Base-by-base conservation (phyloP, 2,797 vertebrate genomes). In the Alca torda region DNA sequence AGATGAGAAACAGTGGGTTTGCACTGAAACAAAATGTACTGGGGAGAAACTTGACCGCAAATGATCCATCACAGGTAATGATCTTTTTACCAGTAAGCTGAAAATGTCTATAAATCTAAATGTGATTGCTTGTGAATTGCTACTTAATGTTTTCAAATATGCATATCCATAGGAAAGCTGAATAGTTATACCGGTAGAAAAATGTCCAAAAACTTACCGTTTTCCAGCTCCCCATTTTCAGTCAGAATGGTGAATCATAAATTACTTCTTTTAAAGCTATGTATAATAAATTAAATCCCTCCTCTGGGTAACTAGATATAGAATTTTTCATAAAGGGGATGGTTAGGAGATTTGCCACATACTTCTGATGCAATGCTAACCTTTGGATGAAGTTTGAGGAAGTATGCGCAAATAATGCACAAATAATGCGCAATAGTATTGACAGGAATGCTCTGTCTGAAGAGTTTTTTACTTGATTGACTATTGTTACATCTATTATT, bases 1-100 rank as follows among this genome's bases (percentile, higher is more conserved):
- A 99, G 99, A 99, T 99, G 99, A 99, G 99, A 98, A 99, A 99
- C 99, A 99, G 99, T 98, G 99, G 99, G 98, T 99, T 99, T 98
- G 99, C 99, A 97, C 99, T 99, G 98, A 99, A 99, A 98, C 99
- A 99, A 99, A 99, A 99, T 98, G 99, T 99, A 96, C 99, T 99
- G 98, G 99, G 98, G 98, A 99, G 99, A 98, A 99, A 99, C 98
- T 98, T 98, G 98, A 99, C 99, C 97, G 98, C 98, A 98, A 99
- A 99, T 98, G 99, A 99, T 99, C 99, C 98, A 98, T 98, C 99
- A 90, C 99, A 99, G 99, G 99, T 99, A 99, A 99, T 99, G 98
- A 98, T 96, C 98, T 97, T 98, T 98, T 98, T 98, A 98, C 98
- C 97, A 90, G 97, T 98, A 98, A 98, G 98, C 98, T 98, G 97